Base-by-base conservation (phyloP, 92 coral and sea anemone species). In the Heteractis magnifica region DNA sequence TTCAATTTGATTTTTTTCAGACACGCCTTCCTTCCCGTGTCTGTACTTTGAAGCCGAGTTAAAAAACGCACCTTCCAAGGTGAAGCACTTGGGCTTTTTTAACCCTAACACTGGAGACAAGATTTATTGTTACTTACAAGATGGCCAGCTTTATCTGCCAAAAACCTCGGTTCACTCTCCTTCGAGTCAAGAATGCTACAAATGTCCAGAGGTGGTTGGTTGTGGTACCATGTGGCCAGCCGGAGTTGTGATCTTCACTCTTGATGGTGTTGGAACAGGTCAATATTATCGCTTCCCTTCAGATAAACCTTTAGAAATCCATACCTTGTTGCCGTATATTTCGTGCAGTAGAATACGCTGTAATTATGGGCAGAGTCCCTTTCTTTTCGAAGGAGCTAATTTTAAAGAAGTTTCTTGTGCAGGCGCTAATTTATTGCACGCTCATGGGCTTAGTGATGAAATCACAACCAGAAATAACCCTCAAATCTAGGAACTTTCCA, bases 1-100 rank as follows among this genome's bases (percentile, higher is more conserved):
- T 8, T 1, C 23, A 9, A 18, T 21, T 26, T 73, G 19, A 23
- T 34, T 73, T 44, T 75, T 56, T 84, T 19, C 87, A 96, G 99
- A 84, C 55, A 12, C 87, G 21, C 85, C 92, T 10, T 84, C 94
- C 15, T 79, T 87, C 56, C 98, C 98, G 6, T 94, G 98, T 48
- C 79, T 94, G 83, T 97, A 97, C 87, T 97, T 94, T 77, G 99
- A 97, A 80, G 94, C 97, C 9, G 99, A 97, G 82, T 77, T 97
- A 34, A 92, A 89, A 64, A 84, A 91, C 26, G 79, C 93, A 0
- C 94, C 97, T 44, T 92, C 89, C 79, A 93, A 94, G 19, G 90
- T 89, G 64, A 90, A 89, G 72, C 98, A 94, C 71, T 81, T 97
- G 84, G 99, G 99, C 6, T 90, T 90, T 84, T 87, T 90, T 75